phyloP scores from a whole-genome alignment of 1,140 invertebrate genomes.

The Spodoptera frugiperda region DNA sequence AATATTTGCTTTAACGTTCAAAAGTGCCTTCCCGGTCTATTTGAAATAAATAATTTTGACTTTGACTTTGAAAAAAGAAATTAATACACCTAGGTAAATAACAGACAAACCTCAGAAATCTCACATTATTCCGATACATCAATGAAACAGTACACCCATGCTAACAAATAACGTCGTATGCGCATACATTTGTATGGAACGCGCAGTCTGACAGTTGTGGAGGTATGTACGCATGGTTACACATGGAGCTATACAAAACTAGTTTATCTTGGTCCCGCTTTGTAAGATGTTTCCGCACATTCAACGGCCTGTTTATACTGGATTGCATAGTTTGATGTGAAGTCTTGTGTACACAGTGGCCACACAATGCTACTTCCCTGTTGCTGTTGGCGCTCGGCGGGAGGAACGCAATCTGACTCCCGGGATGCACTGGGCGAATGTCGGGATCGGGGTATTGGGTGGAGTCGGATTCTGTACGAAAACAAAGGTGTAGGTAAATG shows the following conservation, averaged over 20 bases:
- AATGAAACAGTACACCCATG: constrained; percentile 18
- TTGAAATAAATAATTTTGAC: too few relatives aligned
- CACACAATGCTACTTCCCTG: constrained; percentile 55
- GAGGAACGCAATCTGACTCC: constrained; percentile 48
- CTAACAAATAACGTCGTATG: background rate
- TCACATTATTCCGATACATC: background rate
- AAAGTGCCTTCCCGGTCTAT: too few relatives aligned
- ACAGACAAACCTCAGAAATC: background rate
- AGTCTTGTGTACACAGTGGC: constrained; percentile 4
- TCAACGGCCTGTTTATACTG: too few relatives aligned
- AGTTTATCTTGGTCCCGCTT: too few relatives aligned
- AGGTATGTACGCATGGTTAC: too few relatives aligned
- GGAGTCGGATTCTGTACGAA: constrained; percentile 5
- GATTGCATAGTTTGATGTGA: too few relatives aligned
- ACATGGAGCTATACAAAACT: too few relatives aligned
- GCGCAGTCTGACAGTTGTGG: background rate
- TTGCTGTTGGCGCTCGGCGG: constrained; percentile 58
- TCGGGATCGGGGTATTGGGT: background rate
- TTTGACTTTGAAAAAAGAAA: too few relatives aligned
- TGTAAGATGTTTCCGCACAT: too few relatives aligned
- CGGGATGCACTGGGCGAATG: constrained; percentile 21
- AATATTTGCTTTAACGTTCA: too few relatives aligned
- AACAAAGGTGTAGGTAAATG: too few relatives aligned
- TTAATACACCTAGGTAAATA: too few relatives aligned
- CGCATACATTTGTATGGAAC: background rate